Evolutionary conservation across 2,888 invertebrate species (phyloP), one percentile per base, ranked within the genome.

Genomic region (Caenorhabditis afra): DNA sequence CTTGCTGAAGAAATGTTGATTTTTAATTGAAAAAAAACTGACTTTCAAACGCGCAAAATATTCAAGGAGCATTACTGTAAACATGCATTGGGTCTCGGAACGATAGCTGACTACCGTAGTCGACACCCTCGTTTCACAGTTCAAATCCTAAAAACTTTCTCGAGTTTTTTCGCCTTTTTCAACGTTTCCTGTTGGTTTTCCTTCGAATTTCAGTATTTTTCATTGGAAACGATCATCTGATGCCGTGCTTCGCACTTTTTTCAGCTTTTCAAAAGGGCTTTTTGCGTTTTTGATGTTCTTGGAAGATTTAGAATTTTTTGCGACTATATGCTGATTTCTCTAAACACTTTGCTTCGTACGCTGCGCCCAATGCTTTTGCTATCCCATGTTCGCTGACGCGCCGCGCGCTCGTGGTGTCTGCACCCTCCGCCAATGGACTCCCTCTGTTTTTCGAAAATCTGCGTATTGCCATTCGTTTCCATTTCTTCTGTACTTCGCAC

Each of bases 91-190:
- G 70, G 70, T 62, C 61, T 18, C 61, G 55, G 37, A 10, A 20
- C 70, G 70, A 35, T 0, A 11, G 7, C 0, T 3, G 14, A 8
- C 12, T 10, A 59, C 61, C 35, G 61, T 70, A 59, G 0, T 11
- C 14, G 11, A 58, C 57, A 55, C 67, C 61, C 49, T 62, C 22
- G 11, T 62, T 55, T 65, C 41, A 1, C 3, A 7, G 18, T 61
- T 52, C 37, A 61, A 53, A 39, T 68, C 68, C 68, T 53, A 68
- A 68, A 68, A n/a, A 53, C 44, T 61, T 62, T 62, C 55, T 50
- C 18, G 14, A 10, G 29, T n/a, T 62, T 75, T 75, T 50, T 22
- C 4, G 10, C 7, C 18, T 55, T 44, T 53, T 12, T 23, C 41
- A 5, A 0, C 3, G 37, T 45, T 74, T 74, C 41, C 23, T 22